Percentiles rank a stretch among this genome's conserved stretches.
phyloP scores from a whole-genome alignment of 2,888 invertebrate genomes.

The Apodemia duryi region DNA sequence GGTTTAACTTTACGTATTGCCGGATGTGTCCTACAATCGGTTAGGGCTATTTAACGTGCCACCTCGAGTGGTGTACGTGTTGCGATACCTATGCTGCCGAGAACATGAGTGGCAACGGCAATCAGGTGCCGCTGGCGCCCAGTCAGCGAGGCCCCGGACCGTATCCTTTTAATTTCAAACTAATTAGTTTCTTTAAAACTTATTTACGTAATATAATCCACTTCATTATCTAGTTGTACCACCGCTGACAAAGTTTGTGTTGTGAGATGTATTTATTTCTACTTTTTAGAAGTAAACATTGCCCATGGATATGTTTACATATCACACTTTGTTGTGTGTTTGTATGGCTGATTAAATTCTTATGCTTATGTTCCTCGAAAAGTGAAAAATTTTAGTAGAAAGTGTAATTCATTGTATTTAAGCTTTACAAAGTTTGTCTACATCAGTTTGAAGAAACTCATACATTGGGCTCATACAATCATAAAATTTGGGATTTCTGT shows the following conservation, averaged over 20 bases:
- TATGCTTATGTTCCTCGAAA: not conserved
- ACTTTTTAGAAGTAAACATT: slow-evolving; percentile 14
- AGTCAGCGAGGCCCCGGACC: slow-evolving; percentile 78
- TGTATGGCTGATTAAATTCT: not conserved
- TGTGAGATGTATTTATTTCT: slow-evolving; percentile 22
- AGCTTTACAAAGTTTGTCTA: not conserved
- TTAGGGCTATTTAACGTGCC: slow-evolving; percentile 78
- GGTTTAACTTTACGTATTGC: slow-evolving; percentile 68
- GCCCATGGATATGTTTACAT: slow-evolving; percentile 7
- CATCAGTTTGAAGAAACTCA: not conserved
- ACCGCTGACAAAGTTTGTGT: slow-evolving; percentile 52
- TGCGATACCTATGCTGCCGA: slow-evolving; percentile 80
- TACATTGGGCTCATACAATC: not conserved
- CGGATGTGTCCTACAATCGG: slow-evolving; percentile 79
- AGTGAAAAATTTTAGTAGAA: not conserved
- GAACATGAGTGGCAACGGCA: slow-evolving; percentile 83
- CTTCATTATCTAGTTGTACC: slow-evolving; percentile 60
- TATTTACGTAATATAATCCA: slow-evolving; percentile 75
- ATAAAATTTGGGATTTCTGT: not conserved
- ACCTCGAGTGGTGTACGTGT: slow-evolving; percentile 81
- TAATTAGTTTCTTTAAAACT: slow-evolving; percentile 48
- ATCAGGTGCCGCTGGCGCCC: slow-evolving; percentile 81
- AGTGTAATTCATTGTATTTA: not conserved
- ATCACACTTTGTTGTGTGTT: not conserved
- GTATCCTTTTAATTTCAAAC: slow-evolving; percentile 75